Evolutionary conservation across 2,797 vertebrate genomes (phyloP), one percentile per base, ranked within the genome.

Genomic region (Parotocinclus haroldoi): DNA sequence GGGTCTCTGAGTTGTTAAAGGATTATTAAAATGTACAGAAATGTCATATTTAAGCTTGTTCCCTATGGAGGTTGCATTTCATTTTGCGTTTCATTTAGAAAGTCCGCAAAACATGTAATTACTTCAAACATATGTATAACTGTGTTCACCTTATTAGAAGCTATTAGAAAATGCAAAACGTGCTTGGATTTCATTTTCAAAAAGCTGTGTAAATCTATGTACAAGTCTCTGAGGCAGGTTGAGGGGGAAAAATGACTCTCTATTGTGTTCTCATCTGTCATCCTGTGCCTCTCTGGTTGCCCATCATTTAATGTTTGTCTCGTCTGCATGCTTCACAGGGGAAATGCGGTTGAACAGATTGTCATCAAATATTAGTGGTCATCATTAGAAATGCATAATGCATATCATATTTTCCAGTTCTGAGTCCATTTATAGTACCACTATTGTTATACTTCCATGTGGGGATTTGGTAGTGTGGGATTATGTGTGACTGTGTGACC

Each of bases 281-380:
- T 58, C 11, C 46, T n/a, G 18, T 38, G 57, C 69, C 42, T 80
- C 57, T 74, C 68, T 76, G 58, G 63, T 77, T 76, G 18, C 46
- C 67, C 81, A 83, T 86, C 72, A 75, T 87, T 80, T 48, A 66
- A 66, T 83, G 74, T 82, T 76, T 80, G 74, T 77, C 58, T 76
- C 79, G 81, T 87, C 75, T 90, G 88, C 89, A 88, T 89, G 89
- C 63, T 66, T 75, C 78, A 78, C 63, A 70, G 53, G 42, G 63
- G 44, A 62, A 55, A 52, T 46, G 64, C 53, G 44, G 67, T 74
- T 63, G 9, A 72, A 67, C 62, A 71, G 48, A 68, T 14, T 14
- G 42, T 53, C 69, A 63, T 63, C 52, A 68, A 67, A 66, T 72
- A 69, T 73, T 67, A 77, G 57, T 64, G 36, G 37, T 66, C 69